Percentiles rank a stretch among this genome's conserved stretches.
Conservation (phyloP, 2,113 vertebrate species). For the Clupea harengus region DNA sequence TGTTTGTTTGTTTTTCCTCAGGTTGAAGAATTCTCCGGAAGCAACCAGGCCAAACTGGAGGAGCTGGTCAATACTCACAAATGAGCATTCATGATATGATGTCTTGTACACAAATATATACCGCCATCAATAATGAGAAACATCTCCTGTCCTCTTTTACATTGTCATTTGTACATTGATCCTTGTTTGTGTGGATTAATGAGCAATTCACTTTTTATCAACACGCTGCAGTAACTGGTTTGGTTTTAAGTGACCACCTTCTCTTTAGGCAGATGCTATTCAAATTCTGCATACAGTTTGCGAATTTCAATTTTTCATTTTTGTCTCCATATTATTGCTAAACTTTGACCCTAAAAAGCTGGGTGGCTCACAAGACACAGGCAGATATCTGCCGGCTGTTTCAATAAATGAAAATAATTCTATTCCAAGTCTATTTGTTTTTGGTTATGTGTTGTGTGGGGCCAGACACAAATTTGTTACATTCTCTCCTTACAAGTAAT, state of each 20-base stretch:
- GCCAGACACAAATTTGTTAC: too few species aligned
- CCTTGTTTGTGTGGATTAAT: background rate
- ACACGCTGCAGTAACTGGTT: background rate
- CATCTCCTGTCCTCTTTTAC: background rate
- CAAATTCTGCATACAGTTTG: background rate
- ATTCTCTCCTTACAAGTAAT: too few species aligned
- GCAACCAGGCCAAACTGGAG: slow-evolving; percentile 44
- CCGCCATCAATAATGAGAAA: background rate
- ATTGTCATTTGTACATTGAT: background rate
- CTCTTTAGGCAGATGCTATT: background rate
- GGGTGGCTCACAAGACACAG: background rate
- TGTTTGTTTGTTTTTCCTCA: slow-evolving; percentile 19
- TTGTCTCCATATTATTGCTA: background rate
- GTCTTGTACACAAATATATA: background rate
- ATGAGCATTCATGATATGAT: slow-evolving; percentile 3
- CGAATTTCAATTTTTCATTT: background rate
- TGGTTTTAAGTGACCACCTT: background rate
- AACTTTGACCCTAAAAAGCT: background rate
- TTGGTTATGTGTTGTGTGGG: too few species aligned
- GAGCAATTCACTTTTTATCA: background rate
- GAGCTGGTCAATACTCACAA: slow-evolving; percentile 36
- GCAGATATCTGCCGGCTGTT: background rate
- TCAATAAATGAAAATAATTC: background rate
- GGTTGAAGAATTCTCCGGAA: slow-evolving; percentile 51
- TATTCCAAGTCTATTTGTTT: too few species aligned